Percentiles rank a stretch among this genome's conserved stretches.
Evolutionary conservation across 53 echinoderm and acorn worm genomes (phyloP).

Genomic region (Luidia sarsii): DNA sequence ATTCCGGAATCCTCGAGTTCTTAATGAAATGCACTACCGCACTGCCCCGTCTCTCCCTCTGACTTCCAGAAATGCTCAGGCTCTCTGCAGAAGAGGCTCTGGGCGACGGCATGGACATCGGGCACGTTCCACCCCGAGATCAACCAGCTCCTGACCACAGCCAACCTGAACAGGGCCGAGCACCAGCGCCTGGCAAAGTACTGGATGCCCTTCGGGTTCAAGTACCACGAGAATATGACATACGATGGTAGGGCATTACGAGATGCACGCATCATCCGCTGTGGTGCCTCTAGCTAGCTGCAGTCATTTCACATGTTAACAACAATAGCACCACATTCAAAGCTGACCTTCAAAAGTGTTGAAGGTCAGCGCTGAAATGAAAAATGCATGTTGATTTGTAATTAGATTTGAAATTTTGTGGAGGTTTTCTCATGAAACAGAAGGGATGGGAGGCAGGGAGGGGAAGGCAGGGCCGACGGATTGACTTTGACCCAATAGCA

Average conservation of each 20-base stretch:
- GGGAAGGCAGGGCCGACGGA: too few species aligned
- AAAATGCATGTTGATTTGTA: too few species aligned
- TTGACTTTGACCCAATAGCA: too few species aligned
- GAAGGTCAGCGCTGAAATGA: too few species aligned
- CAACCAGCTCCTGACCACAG: constrained; percentile 23
- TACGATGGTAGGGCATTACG: constrained; percentile 62
- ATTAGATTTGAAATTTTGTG: too few species aligned
- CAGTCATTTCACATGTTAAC: not conserved
- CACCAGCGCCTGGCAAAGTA: constrained; percentile 47
- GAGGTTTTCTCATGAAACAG: too few species aligned
- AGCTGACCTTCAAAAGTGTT: too few species aligned
- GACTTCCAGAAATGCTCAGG: constrained; percentile 51
- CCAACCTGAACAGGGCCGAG: constrained; percentile 32
- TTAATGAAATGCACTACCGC: too few species aligned
- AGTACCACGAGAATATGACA: constrained; percentile 48
- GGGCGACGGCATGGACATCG: constrained; percentile 37
- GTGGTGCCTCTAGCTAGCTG: not conserved
- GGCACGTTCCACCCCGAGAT: constrained; percentile 55
- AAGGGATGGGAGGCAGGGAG: too few species aligned
- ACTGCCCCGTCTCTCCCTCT: too few species aligned
- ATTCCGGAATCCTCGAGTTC: too few species aligned
- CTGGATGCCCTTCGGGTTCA: constrained; percentile 68
- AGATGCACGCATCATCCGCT: not conserved
- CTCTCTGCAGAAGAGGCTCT: constrained; percentile 56
- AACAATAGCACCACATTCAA: too few species aligned